Base-by-base conservation (phyloP, 2,113 vertebrate species). In the Catharus bicknelli region DNA sequence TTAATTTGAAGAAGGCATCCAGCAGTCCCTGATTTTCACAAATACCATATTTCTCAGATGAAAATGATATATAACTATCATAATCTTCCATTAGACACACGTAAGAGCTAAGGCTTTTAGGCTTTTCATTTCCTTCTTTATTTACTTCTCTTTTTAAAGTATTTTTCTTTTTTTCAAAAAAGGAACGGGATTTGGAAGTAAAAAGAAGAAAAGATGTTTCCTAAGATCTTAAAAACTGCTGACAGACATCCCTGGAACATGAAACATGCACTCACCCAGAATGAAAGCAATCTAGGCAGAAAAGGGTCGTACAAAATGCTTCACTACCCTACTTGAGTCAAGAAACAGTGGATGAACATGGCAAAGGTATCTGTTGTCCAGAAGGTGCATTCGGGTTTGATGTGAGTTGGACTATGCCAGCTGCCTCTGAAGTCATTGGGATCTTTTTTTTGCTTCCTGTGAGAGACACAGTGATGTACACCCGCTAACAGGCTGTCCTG, bases 101-200 rank as follows among this genome's bases (percentile, higher is more conserved):
- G 21, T 25, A 40, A 47, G 16, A 53, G 38, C 3, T 25, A 88
- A 25, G 22, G 21, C 9, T 57, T 48, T 78, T 40, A 48, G 47
- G 22, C 11, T 34, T 48, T 59, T 26, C 13, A 9, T 15, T 50
- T 50, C 17, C 17, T 32, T 47, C 27, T 27, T 54, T 47, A 23
- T 19, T 64, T 25, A 36, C 13, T 42, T 2, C 5, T 23, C 27
- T 22, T 0, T 1, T 25, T 38, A 19, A 2, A 48, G 11, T 50
- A 26, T 2, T 7, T 25, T 32, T 21, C 40, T 38, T 45, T 22
- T 8, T 11, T 11, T 1, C 17, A 58, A 43, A 59, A 38, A 13
- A 10, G 5, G 23, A 58, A 66, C 45, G 45, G 3, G 10, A 40
- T 59, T 45, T 67, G 53, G 38, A 59, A 81, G 14, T 10, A 51